Evolutionary conservation across 2,797 vertebrate species (phyloP).

Genomic region (Myoxocephalus aenaeus): DNA sequence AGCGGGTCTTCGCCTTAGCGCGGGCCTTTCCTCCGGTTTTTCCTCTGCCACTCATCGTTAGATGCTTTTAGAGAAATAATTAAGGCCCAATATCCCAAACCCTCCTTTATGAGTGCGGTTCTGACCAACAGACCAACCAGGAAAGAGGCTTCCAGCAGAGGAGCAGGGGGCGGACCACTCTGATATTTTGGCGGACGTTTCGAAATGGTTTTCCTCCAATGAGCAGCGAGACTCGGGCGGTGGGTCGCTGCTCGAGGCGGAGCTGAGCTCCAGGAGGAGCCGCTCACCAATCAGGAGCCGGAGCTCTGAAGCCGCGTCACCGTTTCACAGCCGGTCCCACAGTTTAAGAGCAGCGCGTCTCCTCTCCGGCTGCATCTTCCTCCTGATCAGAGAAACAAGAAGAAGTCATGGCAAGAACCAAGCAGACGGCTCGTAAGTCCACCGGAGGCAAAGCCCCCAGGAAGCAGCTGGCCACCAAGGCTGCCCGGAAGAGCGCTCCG

Average conservation of each 20-base stretch:
- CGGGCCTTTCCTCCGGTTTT: too few relatives aligned
- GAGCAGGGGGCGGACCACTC: background rate
- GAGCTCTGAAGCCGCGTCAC: background rate
- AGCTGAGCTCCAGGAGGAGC: background rate
- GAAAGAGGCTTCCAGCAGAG: too few relatives aligned
- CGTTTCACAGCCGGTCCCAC: background rate
- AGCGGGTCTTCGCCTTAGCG: too few relatives aligned
- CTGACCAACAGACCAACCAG: too few relatives aligned
- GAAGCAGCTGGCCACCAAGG: conserved; percentile 1
- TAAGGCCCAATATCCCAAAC: too few relatives aligned
- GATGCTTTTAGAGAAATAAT: too few relatives aligned
- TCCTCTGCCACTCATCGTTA: too few relatives aligned
- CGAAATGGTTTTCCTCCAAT: background rate
- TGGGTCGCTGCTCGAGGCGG: background rate
- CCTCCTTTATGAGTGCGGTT: too few relatives aligned
- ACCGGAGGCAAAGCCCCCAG: conserved; percentile 3
- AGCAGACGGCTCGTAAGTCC: background rate
- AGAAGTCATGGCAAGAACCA: conserved; percentile 1
- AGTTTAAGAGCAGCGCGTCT: background rate
- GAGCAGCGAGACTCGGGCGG: background rate
- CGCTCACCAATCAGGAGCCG: conserved; percentile 8
- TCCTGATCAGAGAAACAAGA: background rate
- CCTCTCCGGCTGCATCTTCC: background rate
- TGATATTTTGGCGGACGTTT: background rate
- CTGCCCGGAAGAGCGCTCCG: conserved; percentile 2